phyloP scores from a whole-genome alignment of 2,113 vertebrate species.

The Hemicordylus capensis region DNA sequence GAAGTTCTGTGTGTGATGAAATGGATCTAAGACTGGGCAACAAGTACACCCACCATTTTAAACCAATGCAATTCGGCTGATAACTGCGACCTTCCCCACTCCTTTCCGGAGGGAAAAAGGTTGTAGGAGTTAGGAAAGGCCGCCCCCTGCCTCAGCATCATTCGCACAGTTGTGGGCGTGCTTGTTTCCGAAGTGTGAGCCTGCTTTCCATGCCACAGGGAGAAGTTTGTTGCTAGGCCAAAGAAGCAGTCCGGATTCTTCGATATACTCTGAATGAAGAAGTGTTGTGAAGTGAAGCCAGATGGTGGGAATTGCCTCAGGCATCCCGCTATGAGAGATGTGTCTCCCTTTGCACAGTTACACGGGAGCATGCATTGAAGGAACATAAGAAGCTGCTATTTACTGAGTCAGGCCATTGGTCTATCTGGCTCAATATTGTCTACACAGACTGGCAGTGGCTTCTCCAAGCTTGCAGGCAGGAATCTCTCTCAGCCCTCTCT shows the following conservation, averaged over 20 bases:
- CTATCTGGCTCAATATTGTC: too few species aligned
- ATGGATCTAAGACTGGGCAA: too few species aligned
- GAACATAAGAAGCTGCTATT: too few species aligned
- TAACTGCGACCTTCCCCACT: neutral
- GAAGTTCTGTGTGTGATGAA: too few species aligned
- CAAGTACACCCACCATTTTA: too few species aligned
- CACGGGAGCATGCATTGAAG: too few species aligned
- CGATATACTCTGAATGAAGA: neutral
- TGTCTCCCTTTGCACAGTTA: neutral
- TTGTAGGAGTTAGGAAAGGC: neutral
- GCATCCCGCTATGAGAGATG: neutral
- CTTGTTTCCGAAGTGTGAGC: neutral
- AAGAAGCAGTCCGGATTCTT: neutral
- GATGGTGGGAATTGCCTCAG: neutral
- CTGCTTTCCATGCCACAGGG: neutral
- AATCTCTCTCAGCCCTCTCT: too few species aligned
- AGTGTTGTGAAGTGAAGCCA: too few species aligned
- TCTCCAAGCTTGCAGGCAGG: too few species aligned
- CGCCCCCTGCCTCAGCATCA: neutral
- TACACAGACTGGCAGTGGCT: too few species aligned
- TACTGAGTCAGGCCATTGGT: too few species aligned
- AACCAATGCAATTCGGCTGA: neutral
- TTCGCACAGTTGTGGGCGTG: neutral
- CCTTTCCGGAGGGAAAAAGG: neutral
- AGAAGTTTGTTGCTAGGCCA: neutral